phyloP scores from a whole-genome alignment of 2,113 vertebrate species.

The Dascyllus trimaculatus region DNA sequence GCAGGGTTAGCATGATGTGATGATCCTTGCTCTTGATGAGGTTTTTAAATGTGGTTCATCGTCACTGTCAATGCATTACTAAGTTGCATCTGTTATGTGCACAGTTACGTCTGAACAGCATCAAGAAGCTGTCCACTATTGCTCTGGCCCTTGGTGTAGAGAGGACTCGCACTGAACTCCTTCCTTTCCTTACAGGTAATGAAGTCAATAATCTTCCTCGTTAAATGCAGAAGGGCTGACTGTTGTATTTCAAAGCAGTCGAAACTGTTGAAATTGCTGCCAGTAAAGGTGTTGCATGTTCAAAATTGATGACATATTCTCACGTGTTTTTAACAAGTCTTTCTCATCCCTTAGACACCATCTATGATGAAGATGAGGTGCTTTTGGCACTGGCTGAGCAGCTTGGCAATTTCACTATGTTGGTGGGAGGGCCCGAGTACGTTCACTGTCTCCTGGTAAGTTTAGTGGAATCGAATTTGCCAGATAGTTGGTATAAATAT shows the following conservation, averaged over 20 bases:
- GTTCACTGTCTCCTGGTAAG: slow-evolving; percentile 93
- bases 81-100: background rate
- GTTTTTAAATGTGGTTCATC: background rate
- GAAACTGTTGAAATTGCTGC: background rate
- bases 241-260: background rate
- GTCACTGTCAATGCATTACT: background rate
- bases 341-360: slow-evolving; percentile 86
- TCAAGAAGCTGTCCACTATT: slow-evolving; percentile 94
- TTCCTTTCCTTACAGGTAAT: slow-evolving; percentile 93
- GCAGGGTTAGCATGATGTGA: background rate
- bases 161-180: slow-evolving; percentile 91
- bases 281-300: background rate
- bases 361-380: slow-evolving; percentile 95
- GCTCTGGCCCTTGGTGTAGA: slow-evolving; percentile 92
- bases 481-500: too few species aligned
- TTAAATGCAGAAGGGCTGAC: background rate
- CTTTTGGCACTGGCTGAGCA: slow-evolving; percentile 92
- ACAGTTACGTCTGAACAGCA: slow-evolving; percentile 92
- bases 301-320: background rate
- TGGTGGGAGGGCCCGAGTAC: slow-evolving; percentile 92
- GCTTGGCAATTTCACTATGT: slow-evolving; percentile 92
- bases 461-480: background rate
- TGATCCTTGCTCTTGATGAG: background rate
- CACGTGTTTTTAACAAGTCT: background rate
- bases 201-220: background rate